Evolutionary conservation across 2,113 vertebrate genomes (phyloP), one percentile per base, ranked within the genome.

Genomic region (Archocentrus centrarchus): DNA sequence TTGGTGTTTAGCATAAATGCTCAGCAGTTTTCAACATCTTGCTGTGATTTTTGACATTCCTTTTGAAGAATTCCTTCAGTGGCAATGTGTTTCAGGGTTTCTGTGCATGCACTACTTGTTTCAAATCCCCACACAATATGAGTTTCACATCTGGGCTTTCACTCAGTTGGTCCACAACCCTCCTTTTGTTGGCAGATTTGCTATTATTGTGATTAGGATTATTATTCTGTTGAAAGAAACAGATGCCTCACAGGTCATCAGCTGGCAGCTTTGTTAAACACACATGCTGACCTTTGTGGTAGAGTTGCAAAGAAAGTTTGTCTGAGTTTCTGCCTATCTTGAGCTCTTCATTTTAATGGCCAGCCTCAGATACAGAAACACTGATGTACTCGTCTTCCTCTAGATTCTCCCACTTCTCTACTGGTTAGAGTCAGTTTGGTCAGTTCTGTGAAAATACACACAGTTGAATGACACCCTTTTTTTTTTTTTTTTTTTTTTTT

Each of bases 211-310:
- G 9, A 70, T 70, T 70, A 50, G 5, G 24, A 70, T 70, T 70
- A 70, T 70, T 50, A 70, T 70, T 70, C 24, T 70, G 24, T 70
- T 50, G 50, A 70, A 70, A 50, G 24, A 30, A 70, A 70, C 66
- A 2, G 15, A 70, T 50, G 17, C 44, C 66, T 70, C 24, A 70
- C 15, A 70, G 66, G 44, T 20, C 5, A 50, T 70, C 44, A 6
- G 50, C 24, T 70, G 44, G 44, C 44, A 50, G 66, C 30, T 70
- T 70, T 24, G 50, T 13, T 50, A 50, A 70, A 70, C 15, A 30
- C 6, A 24, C 10, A 50, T 70, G 44, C 44, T 70, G 66, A 27
- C 66, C 66, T 70, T 50, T 27, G 24, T 50, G 44, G 47, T 44
- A 70, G 15, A 70, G 24, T 50, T 70, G 44, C 3, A 30, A 70